Conservation (phyloP, 2,113 vertebrate species). For the Romanogobio albipinnatus region DNA sequence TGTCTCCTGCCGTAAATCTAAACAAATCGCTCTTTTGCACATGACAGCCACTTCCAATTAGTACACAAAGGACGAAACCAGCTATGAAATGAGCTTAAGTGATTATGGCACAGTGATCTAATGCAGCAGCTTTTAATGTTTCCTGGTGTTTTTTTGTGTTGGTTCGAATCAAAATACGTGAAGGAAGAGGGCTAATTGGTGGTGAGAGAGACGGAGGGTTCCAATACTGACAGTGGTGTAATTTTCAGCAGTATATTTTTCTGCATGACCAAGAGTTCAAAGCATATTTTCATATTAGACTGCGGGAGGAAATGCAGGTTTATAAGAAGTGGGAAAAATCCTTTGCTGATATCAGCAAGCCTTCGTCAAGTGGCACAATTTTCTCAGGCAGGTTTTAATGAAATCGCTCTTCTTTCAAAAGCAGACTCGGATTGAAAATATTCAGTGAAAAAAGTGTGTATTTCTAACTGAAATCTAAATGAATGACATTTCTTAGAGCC, state of each 20-base stretch:
- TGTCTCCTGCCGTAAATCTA: constrained; percentile 28
- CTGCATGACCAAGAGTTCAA: constrained; percentile 39
- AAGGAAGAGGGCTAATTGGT: constrained; percentile 41
- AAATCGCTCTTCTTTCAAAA: constrained; percentile 11
- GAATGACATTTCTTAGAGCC: background rate
- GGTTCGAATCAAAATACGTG: background rate
- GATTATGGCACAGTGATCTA: constrained; percentile 52
- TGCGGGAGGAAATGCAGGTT: constrained; percentile 23
- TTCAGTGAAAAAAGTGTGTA: background rate
- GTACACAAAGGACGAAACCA: constrained; percentile 33
- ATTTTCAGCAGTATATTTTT: constrained; percentile 43
- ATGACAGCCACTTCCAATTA: constrained; percentile 57
- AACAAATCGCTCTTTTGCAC: constrained; percentile 23
- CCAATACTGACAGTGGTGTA: constrained; percentile 42
- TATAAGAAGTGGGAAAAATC: constrained; percentile 20
- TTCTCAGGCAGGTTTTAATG: constrained; percentile 13
- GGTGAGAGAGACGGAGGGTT: background rate
- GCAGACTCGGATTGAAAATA: background rate
- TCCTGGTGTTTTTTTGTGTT: constrained; percentile 22
- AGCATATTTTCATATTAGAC: constrained; percentile 32
- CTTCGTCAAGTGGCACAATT: constrained; percentile 21
- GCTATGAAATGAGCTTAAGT: constrained; percentile 41
- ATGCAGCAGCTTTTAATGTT: constrained; percentile 39
- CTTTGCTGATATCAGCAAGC: constrained; percentile 41
- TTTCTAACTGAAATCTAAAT: background rate